Base-by-base conservation (phyloP, 2,797 vertebrate genomes). In the Pantherophis vulpinus region DNA sequence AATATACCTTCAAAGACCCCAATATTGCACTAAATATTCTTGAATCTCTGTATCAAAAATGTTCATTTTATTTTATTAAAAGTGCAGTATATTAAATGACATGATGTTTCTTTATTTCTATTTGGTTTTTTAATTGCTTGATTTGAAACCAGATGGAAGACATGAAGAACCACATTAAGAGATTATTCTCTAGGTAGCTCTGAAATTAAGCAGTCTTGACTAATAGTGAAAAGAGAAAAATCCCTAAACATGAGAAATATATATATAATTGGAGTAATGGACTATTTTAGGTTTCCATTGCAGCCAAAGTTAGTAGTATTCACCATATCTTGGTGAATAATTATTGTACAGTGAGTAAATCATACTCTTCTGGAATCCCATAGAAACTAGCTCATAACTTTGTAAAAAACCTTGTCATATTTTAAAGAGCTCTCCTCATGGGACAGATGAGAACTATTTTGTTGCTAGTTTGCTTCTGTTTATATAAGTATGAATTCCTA, bases 271-370 rank as follows among this genome's bases (percentile, higher is more conserved):
- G 56, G 60, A 59, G 16, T 58, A 16, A 87, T 13, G 87, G 27
- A 61, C 92, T 42, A 0, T 47, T 59, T 54, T 86, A 37, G 56
- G 10, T 94, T 93, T 95, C 95, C 91, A 86, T 93, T 93, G 88
- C 12, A 91, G 93, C 92, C 60, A 47, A 47, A 90, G 94, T 18
- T 96, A 93, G 4, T 25, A 47, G 8, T 37, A 74, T 8, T 74
- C 70, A 37, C 32, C 88, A 32, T 89, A 54, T 20, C 63, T 74
- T 0, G 0, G 29, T 74, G 92, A 87, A 29, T 91, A 86, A 89
- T 93, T 2, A 90, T 93, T 92, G 83, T 70, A 0, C 0, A 87
- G 18, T n/a, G 86, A 32, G 47, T 51, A 55, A 86, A 87, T 12
- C 60, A 27, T 63, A 63, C 12, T 58, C 29, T 13, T 32, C 1